phyloP scores from a whole-genome alignment of 2,113 vertebrate species.

The Grantiella picta region DNA sequence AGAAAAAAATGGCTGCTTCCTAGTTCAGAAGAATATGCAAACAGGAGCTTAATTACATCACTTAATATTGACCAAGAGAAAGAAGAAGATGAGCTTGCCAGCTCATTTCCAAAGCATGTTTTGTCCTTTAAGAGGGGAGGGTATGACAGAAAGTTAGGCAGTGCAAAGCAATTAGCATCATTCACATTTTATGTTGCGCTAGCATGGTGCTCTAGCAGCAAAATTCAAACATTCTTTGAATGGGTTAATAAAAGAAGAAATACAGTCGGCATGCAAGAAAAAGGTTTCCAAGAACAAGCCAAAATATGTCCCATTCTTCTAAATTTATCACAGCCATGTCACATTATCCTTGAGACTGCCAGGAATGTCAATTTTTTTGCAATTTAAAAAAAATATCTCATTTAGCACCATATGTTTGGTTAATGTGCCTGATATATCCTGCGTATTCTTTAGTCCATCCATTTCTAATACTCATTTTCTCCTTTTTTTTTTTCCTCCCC shows the following conservation, averaged over 20 bases:
- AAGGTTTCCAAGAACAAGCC: conserved; percentile 68
- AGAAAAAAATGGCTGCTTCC: conserved; percentile 63
- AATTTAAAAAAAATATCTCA: conserved; percentile 67
- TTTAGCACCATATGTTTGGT: conserved; percentile 67
- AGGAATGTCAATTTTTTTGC: conserved; percentile 72
- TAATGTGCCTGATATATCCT: conserved; percentile 71
- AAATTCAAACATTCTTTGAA: conserved; percentile 73
- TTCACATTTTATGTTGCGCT: conserved; percentile 66
- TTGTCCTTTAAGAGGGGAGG: conserved; percentile 70
- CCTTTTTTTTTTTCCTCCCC: background rate
- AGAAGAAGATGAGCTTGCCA: conserved; percentile 52
- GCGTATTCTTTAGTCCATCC: conserved; percentile 70
- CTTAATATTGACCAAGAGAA: conserved; percentile 61
- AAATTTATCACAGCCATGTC: conserved; percentile 72
- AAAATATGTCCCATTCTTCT: conserved; percentile 69
- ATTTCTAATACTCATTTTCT: conserved; percentile 64
- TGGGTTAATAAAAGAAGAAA: conserved; percentile 74
- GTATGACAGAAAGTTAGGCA: conserved; percentile 61
- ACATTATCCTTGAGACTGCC: conserved; percentile 68
- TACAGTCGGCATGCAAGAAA: conserved; percentile 67
- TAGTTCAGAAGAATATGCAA: conserved; percentile 64
- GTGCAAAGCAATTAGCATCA: conserved; percentile 77
- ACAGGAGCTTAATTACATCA: conserved; percentile 62
- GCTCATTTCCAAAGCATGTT: conserved; percentile 62
- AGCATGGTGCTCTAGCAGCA: conserved; percentile 66